Percentiles rank a stretch among this genome's conserved stretches.
Evolutionary conservation across 2,113 vertebrate genomes (phyloP).

Genomic region (Mola mola): DNA sequence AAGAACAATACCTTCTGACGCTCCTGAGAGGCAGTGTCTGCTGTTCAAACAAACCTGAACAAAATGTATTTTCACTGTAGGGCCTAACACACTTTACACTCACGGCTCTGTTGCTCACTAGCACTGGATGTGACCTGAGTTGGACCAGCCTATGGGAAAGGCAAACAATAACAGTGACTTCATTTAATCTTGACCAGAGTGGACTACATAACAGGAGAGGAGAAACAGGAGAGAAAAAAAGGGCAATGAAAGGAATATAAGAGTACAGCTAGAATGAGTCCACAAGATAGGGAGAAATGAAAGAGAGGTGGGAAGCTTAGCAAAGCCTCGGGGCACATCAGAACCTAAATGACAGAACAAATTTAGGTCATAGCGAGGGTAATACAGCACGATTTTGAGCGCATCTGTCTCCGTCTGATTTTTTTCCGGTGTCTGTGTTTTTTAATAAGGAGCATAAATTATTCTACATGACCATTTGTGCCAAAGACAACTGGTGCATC

Average conservation of each 20-base stretch:
- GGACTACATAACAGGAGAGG: background rate
- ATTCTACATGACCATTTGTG: background rate
- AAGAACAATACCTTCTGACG: slow-evolving; percentile 57
- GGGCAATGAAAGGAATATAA: background rate
- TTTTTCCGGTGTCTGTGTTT: too few relatives aligned
- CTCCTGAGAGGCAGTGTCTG: slow-evolving; percentile 19
- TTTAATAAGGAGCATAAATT: background rate
- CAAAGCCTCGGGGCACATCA: too few relatives aligned
- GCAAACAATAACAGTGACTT: slow-evolving; percentile 33
- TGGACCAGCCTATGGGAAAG: slow-evolving; percentile 25
- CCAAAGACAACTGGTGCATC: background rate
- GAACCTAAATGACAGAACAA: slow-evolving; percentile 33
- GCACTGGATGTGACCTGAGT: slow-evolving; percentile 33
- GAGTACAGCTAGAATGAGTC: background rate
- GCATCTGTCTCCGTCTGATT: slow-evolving; percentile 8
- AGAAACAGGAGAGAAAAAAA: background rate
- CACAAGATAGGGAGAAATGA: background rate
- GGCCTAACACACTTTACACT: slow-evolving; percentile 20
- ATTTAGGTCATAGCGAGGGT: slow-evolving; percentile 17
- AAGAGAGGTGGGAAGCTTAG: too few relatives aligned
- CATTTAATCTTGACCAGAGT: slow-evolving; percentile 2
- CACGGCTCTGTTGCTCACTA: slow-evolving; percentile 1
- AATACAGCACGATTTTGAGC: background rate
- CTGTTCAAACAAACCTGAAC: slow-evolving; percentile 23
- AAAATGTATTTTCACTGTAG: slow-evolving; percentile 13